phyloP scores from a whole-genome alignment of 2,113 vertebrate species.

The Entomyzon cyanotis region DNA sequence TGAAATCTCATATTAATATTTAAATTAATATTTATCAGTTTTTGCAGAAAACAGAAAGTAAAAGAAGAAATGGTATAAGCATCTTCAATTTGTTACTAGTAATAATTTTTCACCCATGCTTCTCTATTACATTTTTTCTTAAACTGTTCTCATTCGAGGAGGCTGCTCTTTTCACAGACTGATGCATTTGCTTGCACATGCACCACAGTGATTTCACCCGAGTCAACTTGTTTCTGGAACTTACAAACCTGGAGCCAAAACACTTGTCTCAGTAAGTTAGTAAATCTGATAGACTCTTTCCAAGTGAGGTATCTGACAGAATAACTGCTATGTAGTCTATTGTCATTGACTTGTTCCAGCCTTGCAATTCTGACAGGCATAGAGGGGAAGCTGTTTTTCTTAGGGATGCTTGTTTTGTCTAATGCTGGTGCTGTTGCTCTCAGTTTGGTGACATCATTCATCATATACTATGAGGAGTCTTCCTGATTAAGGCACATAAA shows the following conservation, averaged over 20 bases:
- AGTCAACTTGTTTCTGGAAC: neutral
- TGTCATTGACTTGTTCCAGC: neutral
- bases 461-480: neutral
- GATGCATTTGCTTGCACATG: neutral
- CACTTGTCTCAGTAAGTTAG: neutral
- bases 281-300: neutral
- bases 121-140: neutral
- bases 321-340: neutral
- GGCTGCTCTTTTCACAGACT: neutral
- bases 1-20: neutral
- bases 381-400: neutral
- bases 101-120: neutral
- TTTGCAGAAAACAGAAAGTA: neutral
- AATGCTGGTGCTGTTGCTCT: rapidly evolving
- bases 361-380: neutral
- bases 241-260: neutral
- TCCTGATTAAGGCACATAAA: neutral
- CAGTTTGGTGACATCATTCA: neutral
- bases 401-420: neutral
- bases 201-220: neutral
- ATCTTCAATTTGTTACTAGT: neutral
- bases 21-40: neutral
- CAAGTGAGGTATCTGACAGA: neutral
- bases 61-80: neutral
- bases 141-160: neutral